A percentile compares a stretch with the other conserved stretches of the same genome.
Conservation (phyloP, 2,113 vertebrate species). For the Albula glossodonta region DNA sequence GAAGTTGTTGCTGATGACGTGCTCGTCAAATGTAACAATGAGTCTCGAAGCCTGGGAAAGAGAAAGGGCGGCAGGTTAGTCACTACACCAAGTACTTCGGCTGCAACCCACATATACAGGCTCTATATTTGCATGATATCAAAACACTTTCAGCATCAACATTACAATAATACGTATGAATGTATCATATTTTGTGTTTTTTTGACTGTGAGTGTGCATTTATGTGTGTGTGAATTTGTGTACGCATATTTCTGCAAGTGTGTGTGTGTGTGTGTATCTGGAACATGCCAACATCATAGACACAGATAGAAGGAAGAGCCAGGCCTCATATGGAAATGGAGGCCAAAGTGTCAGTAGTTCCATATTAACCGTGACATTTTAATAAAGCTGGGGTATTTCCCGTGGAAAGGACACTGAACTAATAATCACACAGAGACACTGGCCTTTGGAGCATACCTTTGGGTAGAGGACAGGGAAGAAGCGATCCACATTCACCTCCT, state of each 20-base stretch:
- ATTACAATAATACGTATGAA: too few relatives aligned
- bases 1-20: conserved; percentile 96
- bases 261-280: background rate
- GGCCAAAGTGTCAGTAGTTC: background rate
- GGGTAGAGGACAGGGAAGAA: conserved; percentile 92
- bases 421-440: background rate
- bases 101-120: too few relatives aligned
- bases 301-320: background rate
- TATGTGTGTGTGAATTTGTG: background rate
- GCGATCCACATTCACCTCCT: conserved; percentile 93
- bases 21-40: conserved; percentile 92
- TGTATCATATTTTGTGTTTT: too few relatives aligned
- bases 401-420: background rate
- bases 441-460: conserved; percentile 58
- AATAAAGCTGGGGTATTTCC: background rate
- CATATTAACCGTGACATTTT: too few relatives aligned
- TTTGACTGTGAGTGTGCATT: too few relatives aligned
- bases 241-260: too few relatives aligned
- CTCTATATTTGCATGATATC: too few relatives aligned
- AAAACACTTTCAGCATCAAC: too few relatives aligned
- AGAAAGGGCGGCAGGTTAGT: background rate
- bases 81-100: background rate
- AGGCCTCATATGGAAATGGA: background rate
- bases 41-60: conserved; percentile 84
- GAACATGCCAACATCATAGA: background rate